Percentiles rank a stretch among this genome's conserved stretches.
Evolutionary conservation across 2,113 vertebrate genomes (phyloP).

Genomic region (Pao palembangensis): DNA sequence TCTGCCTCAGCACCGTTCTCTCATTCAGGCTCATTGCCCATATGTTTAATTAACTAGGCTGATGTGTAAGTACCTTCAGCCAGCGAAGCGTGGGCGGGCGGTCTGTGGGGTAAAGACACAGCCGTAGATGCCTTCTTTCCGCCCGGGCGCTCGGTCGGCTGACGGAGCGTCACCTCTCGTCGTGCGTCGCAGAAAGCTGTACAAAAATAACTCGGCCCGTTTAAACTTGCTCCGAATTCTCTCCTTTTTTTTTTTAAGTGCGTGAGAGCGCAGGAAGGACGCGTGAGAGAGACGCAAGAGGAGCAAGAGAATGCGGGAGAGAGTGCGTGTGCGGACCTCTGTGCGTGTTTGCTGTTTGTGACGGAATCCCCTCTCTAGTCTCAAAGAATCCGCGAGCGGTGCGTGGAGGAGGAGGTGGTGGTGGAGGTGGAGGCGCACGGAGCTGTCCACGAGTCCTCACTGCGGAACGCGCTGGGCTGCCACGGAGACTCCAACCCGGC

Average conservation of each 20-base stretch:
- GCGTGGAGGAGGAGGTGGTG: conserved; percentile 55
- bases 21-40: conserved; percentile 43
- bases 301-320: conserved; percentile 11
- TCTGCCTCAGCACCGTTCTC: conserved; percentile 8
- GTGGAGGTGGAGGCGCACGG: conserved; percentile 61
- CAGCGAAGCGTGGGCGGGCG: conserved; percentile 61
- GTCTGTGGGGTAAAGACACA: conserved; percentile 54
- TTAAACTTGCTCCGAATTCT: conserved; percentile 54
- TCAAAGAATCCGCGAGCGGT: conserved; percentile 63
- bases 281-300: conserved; percentile 11
- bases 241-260: conserved; percentile 11
- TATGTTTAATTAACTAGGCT: conserved; percentile 71
- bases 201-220: conserved; percentile 41
- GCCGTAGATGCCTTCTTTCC: conserved; percentile 44
- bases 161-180: conserved; percentile 29
- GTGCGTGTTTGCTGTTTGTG: conserved; percentile 60
- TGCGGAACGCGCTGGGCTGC: conserved; percentile 73
- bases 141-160: conserved; percentile 30
- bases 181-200: conserved; percentile 17
- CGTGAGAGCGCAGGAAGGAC: conserved; percentile 8
- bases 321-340: conserved; percentile 13
- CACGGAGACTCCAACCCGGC: conserved; percentile 60
- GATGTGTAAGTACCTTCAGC: conserved; percentile 69
- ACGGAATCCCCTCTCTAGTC: conserved; percentile 73
- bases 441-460: conserved; percentile 76